Evolutionary conservation across 2,113 vertebrate genomes (phyloP).

Genomic region (Pristiophorus japonicus): DNA sequence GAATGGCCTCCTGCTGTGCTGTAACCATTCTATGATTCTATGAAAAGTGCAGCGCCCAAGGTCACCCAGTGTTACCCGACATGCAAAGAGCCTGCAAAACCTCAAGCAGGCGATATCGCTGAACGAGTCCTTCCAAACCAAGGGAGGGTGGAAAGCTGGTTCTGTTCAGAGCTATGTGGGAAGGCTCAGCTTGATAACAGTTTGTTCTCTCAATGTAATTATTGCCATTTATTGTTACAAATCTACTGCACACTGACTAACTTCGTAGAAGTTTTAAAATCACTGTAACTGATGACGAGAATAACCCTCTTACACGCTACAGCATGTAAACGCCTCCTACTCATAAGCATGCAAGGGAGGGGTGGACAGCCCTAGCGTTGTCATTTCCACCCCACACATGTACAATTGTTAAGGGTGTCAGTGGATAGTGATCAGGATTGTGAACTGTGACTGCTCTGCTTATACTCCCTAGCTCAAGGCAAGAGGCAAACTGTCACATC

Average conservation of each 20-base stretch:
- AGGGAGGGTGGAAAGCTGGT: not conserved
- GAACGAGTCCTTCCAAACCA: not conserved
- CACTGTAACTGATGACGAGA: not conserved
- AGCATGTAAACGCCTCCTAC: not conserved
- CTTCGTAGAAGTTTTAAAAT: not conserved
- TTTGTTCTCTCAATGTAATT: slow-evolving; percentile 15
- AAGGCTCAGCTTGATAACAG: not conserved
- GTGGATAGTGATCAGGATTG: not conserved
- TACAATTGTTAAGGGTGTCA: not conserved
- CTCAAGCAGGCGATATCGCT: not conserved
- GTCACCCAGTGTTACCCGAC: too few relatives aligned
- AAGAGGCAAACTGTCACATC: not conserved
- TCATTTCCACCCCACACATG: not conserved
- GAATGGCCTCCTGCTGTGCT: too few relatives aligned
- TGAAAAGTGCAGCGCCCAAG: not conserved
- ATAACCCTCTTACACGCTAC: not conserved
- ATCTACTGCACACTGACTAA: not conserved
- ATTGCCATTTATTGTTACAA: not conserved
- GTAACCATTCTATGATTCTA: too few relatives aligned
- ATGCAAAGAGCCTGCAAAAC: not conserved
- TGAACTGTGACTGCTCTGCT: not conserved
- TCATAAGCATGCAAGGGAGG: not conserved
- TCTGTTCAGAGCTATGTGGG: not conserved
- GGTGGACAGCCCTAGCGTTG: not conserved
- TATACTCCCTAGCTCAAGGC: not conserved